Base-by-base conservation (phyloP, 2,888 invertebrate species). In the Meta bourneti region DNA sequence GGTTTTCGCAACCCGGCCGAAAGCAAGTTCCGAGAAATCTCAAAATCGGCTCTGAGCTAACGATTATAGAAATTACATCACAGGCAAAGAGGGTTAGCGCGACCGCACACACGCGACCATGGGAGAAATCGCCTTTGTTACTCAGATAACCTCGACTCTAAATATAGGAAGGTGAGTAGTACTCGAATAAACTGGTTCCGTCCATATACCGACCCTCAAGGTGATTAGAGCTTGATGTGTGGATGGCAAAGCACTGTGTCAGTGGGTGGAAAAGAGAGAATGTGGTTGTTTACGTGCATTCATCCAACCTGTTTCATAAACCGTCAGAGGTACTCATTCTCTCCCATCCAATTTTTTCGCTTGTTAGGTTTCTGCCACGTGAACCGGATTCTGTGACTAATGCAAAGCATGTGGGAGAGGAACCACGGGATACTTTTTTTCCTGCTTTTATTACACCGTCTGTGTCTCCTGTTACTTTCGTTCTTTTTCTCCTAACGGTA, bases 311-410 rank as follows among this genome's bases (percentile, higher is more conserved):
- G 90, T 90, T 90, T 70, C 69, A 52, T 83, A 13, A 77, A 83
- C 83, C 19, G 70, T 61, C 77, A 71, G 78, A 70, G n/a, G 34
- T 49, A 48, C 48, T 78, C 51, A 51, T 51, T 19, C n/a, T 77
- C 77, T 54, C 54, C 19, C 34, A 74, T 81, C 19, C 20, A 13
- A 6, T 52, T 34, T 54, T 61, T 88, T 80, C 61, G 52, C 75
- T 82, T 82, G 75, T 80, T 34, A 34, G 81, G 81, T 81, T 74
- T 88, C n/a, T 82, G 82, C 77, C 89, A 52, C 77, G 51, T 75
- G 83, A 89, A 89, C 89, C 89, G 83, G 89, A 89, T 89, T 89
- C 89, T 83, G 61, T 61, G 89, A 89, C 75, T 89, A 89, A 89
- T 61, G 77, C 80, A 54, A 51, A 51, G 61, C 74, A 80, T 75